A percentile compares a stretch with the other conserved stretches of the same genome.
Conservation (phyloP, 1,140 invertebrate species). For the Drosophila lini region DNA sequence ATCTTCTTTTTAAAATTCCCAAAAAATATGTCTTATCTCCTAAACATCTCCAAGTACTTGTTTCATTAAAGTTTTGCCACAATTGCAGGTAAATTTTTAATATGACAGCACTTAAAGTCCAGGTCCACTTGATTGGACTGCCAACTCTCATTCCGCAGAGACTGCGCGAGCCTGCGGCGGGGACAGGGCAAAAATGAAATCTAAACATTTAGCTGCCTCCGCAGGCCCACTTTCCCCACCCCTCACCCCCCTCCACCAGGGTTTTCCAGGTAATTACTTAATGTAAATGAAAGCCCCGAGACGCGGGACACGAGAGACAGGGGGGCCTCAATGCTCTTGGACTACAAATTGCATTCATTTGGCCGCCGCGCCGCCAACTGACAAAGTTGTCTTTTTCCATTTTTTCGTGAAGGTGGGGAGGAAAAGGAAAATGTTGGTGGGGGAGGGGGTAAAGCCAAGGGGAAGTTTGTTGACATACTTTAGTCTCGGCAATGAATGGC, state of each 20-base stretch:
- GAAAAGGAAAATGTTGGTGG: neutral
- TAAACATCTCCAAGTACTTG: neutral
- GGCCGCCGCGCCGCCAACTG: constrained; percentile 3
- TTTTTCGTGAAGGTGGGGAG: neutral
- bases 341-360: constrained; percentile 67
- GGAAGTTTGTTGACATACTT: constrained; percentile 61
- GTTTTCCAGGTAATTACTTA: constrained; percentile 72
- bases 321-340: constrained; percentile 27
- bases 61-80: neutral
- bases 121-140: constrained; percentile 6
- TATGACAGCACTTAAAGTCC: constrained; percentile 10
- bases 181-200: constrained; percentile 18
- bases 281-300: constrained; percentile 64
- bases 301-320: constrained; percentile 18
- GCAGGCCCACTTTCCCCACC: neutral
- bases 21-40: too few relatives aligned
- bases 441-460: neutral
- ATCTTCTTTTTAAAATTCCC: neutral
- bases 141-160: constrained; percentile 3
- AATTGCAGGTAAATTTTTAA: neutral
- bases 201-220: constrained; percentile 25
- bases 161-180: neutral
- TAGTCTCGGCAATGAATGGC: constrained; percentile 60
- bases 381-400: constrained; percentile 34
- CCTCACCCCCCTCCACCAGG: neutral